Percentiles rank a stretch among this genome's conserved stretches.
Conservation (phyloP, 2,113 vertebrate genomes). For the Stomatorhinus ivindoensis region DNA sequence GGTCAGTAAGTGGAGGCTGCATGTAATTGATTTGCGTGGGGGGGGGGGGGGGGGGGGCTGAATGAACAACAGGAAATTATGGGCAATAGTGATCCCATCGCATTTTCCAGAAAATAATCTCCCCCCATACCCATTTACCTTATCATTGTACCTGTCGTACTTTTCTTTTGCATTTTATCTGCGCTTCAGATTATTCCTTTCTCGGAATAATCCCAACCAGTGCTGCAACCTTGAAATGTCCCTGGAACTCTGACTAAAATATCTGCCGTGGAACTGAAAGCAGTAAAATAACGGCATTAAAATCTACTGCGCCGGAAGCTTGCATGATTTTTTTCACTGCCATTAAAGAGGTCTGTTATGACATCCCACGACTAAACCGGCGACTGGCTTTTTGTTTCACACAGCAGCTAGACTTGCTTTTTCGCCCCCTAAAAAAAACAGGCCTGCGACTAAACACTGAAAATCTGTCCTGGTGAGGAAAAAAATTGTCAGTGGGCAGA, state of each 20-base stretch:
- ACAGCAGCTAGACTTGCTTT: neutral
- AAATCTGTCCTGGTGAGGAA: neutral
- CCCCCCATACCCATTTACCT: neutral
- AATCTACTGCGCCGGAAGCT: neutral
- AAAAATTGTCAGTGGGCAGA: neutral
- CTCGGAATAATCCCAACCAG: neutral
- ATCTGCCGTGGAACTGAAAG: neutral
- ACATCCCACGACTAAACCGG: neutral
- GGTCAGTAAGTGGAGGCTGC: neutral
- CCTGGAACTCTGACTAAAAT: neutral
- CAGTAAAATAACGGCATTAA: neutral
- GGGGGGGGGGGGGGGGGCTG: neutral
- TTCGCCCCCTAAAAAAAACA: neutral
- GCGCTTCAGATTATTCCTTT: neutral
- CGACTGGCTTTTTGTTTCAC: neutral
- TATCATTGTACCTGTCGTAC: neutral
- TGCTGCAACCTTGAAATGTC: neutral
- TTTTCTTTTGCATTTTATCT: neutral
- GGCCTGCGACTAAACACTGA: neutral
- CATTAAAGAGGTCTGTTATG: neutral
- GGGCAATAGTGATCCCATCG: neutral
- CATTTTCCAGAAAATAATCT: neutral
- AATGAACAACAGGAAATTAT: neutral
- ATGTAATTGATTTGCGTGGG: neutral
- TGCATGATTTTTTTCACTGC: neutral